phyloP scores from a whole-genome alignment of 2,113 vertebrate species.

The Oryzias javanicus region DNA sequence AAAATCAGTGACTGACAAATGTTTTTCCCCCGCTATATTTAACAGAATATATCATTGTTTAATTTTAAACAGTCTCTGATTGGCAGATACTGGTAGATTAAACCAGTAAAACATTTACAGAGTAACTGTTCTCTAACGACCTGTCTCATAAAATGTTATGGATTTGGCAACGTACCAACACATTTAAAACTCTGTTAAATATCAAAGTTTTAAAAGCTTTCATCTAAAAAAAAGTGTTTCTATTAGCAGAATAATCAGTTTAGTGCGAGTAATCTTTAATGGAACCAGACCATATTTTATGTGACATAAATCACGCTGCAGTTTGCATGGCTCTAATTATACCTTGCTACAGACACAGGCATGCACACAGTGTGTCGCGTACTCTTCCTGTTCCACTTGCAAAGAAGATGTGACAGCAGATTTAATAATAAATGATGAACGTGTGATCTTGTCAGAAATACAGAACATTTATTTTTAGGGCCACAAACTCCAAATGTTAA shows the following conservation, averaged over 20 bases:
- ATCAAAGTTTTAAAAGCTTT: not conserved
- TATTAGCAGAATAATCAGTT: too few relatives aligned
- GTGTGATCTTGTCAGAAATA: slow-evolving; percentile 26
- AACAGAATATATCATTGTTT: too few relatives aligned
- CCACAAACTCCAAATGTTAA: slow-evolving; percentile 40
- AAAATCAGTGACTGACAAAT: too few relatives aligned
- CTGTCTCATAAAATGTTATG: too few relatives aligned
- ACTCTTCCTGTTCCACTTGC: slow-evolving; percentile 10
- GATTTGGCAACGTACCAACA: not conserved
- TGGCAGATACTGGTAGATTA: too few relatives aligned
- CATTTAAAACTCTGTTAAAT: not conserved
- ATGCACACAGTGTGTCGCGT: slow-evolving; percentile 2
- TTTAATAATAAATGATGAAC: slow-evolving; percentile 22
- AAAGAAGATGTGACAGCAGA: slow-evolving; percentile 13
- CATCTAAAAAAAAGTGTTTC: too few relatives aligned
- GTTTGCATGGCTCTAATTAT: slow-evolving; percentile 1
- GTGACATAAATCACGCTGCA: not conserved
- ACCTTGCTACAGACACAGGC: not conserved
- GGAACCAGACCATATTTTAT: not conserved
- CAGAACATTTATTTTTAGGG: slow-evolving; percentile 26
- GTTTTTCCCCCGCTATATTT: too few relatives aligned
- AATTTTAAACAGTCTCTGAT: too few relatives aligned
- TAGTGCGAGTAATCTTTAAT: too few relatives aligned
- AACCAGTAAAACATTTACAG: too few relatives aligned
- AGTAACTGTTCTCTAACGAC: too few relatives aligned